A percentile compares a stretch with the other conserved stretches of the same genome.
phyloP scores from a whole-genome alignment of 2,113 vertebrate genomes.

The Leucosticte australis region DNA sequence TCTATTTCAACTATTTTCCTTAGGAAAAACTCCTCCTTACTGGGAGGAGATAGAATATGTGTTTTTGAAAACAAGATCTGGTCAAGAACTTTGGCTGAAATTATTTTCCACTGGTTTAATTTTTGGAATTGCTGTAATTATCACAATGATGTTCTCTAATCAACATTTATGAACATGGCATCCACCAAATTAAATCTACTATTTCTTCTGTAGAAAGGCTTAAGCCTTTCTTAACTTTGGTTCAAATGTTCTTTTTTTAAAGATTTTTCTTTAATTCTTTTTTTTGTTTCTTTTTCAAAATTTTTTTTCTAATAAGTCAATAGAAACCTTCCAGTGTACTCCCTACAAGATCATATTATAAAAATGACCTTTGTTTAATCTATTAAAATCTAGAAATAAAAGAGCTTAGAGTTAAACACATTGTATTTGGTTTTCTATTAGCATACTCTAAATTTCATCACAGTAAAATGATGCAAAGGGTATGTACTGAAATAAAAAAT shows the following conservation, averaged over 20 bases:
- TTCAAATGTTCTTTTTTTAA: not conserved
- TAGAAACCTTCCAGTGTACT: not conserved
- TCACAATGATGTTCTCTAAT: not conserved
- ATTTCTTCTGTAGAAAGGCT: not conserved
- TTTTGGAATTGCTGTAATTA: not conserved
- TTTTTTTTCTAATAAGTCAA: not conserved
- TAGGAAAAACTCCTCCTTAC: not conserved
- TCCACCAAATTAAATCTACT: not conserved
- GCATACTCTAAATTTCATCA: not conserved
- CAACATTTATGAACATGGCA: not conserved
- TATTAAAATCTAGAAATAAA: not conserved
- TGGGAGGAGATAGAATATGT: not conserved
- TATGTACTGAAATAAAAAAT: not conserved
- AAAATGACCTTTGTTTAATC: not conserved
- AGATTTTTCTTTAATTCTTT: not conserved
- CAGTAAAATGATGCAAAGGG: not conserved
- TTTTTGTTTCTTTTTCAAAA: not conserved
- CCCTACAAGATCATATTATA: not conserved
- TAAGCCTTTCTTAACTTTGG: not conserved
- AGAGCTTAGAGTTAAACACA: not conserved
- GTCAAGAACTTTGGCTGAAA: not conserved
- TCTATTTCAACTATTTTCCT: not conserved
- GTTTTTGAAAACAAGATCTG: not conserved
- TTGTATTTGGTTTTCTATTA: not conserved
- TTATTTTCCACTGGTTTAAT: not conserved